Base-by-base conservation (phyloP, 2,888 invertebrate species). In the Electrophaes corylata region DNA sequence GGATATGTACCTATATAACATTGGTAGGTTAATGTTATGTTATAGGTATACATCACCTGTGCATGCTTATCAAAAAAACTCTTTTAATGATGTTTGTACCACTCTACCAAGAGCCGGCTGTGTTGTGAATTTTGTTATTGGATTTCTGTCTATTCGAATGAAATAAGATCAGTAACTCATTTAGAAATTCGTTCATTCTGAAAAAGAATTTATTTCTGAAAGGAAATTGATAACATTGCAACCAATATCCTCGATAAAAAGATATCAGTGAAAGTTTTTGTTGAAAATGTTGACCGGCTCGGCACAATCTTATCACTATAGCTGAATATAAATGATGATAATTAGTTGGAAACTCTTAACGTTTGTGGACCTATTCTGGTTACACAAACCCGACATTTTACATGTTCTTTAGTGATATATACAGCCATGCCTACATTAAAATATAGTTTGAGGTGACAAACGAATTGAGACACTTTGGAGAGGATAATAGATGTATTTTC, bases 51-150 rank as follows among this genome's bases (percentile, higher is more conserved):
- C 10, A 10, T 10, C 26, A 8, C 14, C 37, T 12, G 5, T 37
- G 5, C 37, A 37, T 20, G n/a, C 14, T 19, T 45, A 31, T 45
- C 29, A 31, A 33, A 37, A 49, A 29, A 29, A 12, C 11, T 11
- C 18, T 49, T 29, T 40, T 40, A 29, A 40, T 26, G n/a, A 46
- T 39, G 19, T 54, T 40, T 54, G 33, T 41, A 40, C 33, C n/a
- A 1, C 12, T 23, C 10, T 35, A 12, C 18, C 18, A 18, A 14
- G 20, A 19, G 19, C 31, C 19, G 31, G 0, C 40, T 3, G 33
- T 50, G 8, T 19, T 31, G 31, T 40, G 12, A 39, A 40, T 46
- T 26, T 46, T 10, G 18, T 26, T 46, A 29, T 57, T 46, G 18
- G 23, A 41, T 57, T 46, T 51, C 5, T 11, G 23, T 14, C 23